Conservation (phyloP, 2,888 invertebrate species). For the Pollenia griseotomentosa region DNA sequence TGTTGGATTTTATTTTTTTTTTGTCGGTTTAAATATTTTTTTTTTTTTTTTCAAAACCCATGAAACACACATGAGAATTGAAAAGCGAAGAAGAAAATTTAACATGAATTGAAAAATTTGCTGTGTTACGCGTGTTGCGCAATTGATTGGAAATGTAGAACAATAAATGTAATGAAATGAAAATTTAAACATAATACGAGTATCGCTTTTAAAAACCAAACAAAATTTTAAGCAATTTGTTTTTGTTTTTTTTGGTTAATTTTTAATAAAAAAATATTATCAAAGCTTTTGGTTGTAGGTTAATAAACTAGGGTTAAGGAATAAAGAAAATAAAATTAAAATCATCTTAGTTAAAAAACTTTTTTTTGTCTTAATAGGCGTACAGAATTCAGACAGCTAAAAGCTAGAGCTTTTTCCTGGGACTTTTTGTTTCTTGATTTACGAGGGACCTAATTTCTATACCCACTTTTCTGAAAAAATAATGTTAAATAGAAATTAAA, state of each 20-base stretch:
- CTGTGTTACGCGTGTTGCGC: conserved; percentile 77
- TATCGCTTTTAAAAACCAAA: background rate
- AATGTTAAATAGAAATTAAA: no score
- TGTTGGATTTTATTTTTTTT: conserved; percentile 13
- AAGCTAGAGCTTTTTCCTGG: no score
- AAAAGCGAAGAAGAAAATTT: conserved; percentile 20
- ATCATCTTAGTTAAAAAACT: no score
- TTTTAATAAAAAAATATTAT: background rate
- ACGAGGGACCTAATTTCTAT: no score
- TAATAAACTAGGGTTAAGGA: no score
- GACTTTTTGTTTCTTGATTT: no score
- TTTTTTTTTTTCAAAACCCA: conserved; percentile 8
- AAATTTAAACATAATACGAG: conserved; percentile 19
- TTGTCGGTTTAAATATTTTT: background rate
- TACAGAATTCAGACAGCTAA: no score
- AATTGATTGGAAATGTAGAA: conserved; percentile 80
- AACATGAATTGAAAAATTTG: conserved; percentile 55
- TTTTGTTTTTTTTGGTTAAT: background rate
- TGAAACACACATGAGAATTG: conserved; percentile 34
- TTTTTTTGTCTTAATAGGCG: no score
- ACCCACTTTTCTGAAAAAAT: no score
- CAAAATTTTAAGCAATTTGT: background rate
- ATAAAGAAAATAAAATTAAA: no score
- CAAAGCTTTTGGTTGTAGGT: no score
- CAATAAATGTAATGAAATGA: conserved; percentile 53